Percentiles rank a stretch among this genome's conserved stretches.
phyloP scores from a whole-genome alignment of 1,140 invertebrate species.

The Aphis gossypii region DNA sequence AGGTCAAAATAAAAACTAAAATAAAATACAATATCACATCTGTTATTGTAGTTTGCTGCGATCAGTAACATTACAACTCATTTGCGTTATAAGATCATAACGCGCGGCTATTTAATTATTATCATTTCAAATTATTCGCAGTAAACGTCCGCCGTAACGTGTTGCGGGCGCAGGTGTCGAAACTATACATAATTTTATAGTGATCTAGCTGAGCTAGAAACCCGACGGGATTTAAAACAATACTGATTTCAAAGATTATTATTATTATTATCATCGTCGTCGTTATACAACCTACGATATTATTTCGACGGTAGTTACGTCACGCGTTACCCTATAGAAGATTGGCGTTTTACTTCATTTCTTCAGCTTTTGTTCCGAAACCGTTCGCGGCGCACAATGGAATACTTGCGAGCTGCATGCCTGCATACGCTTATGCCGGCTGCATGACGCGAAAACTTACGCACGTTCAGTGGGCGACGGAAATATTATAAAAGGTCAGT shows the following conservation, averaged over 20 bases:
- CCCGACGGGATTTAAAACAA: constrained; percentile 37
- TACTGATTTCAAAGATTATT: constrained; percentile 46
- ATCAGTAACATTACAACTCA: background rate
- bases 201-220: background rate
- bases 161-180: background rate
- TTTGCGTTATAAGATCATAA: background rate
- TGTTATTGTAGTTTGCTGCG: background rate
- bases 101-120: background rate
- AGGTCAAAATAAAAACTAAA: background rate
- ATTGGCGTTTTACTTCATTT: constrained; percentile 39
- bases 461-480: constrained; percentile 47
- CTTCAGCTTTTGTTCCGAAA: constrained; percentile 48
- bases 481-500: constrained; percentile 52
- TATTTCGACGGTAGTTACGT: background rate
- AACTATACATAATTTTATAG: background rate
- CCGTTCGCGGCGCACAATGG: background rate
- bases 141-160: background rate
- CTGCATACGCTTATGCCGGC: background rate
- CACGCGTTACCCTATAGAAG: constrained; percentile 14
- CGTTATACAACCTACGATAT: constrained; percentile 40
- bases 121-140: background rate
- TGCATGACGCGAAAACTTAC: constrained; percentile 21
- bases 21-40: background rate
- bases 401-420: background rate
- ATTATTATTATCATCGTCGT: background rate